Conservation (phyloP, 1,140 invertebrate genomes). For the Mycetomoellerius zeteki region DNA sequence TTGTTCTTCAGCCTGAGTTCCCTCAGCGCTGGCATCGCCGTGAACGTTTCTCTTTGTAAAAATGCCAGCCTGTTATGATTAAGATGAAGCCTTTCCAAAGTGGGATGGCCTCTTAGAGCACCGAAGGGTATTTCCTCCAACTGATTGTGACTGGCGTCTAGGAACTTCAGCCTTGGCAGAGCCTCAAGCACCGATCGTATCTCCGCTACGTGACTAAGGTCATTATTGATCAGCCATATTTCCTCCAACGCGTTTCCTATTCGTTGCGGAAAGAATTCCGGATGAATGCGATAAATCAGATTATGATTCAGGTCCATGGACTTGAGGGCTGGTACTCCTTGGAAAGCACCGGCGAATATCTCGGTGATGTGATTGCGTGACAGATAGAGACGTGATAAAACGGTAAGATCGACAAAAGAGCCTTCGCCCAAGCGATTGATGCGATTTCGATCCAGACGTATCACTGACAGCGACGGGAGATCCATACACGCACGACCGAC, state of each 20-base stretch:
- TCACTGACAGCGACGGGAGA: slow-evolving; percentile 90
- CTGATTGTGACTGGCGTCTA: slow-evolving; percentile 93
- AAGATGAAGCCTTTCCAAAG: slow-evolving; percentile 92
- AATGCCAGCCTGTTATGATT: slow-evolving; percentile 92
- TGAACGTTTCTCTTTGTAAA: slow-evolving; percentile 92
- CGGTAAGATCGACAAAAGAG: slow-evolving; percentile 93
- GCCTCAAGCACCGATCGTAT: slow-evolving; percentile 91
- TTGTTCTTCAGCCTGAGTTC: slow-evolving; percentile 94
- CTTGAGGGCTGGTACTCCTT: slow-evolving; percentile 91
- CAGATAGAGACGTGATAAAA: slow-evolving; percentile 90
- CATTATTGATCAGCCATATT: slow-evolving; percentile 91
- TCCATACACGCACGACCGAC: slow-evolving; percentile 92
- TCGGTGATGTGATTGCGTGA: slow-evolving; percentile 92
- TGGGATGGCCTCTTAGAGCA: slow-evolving; percentile 91
- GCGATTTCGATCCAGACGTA: slow-evolving; percentile 91
- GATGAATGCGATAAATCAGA: slow-evolving; percentile 92
- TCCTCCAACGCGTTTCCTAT: slow-evolving; percentile 92
- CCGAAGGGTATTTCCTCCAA: slow-evolving; percentile 92
- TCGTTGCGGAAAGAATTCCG: slow-evolving; percentile 92
- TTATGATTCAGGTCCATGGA: slow-evolving; percentile 93
- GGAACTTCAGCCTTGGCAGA: slow-evolving; percentile 91
- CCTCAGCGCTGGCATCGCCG: slow-evolving; percentile 93
- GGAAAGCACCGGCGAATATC: slow-evolving; percentile 92
- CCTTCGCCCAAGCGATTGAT: slow-evolving; percentile 91
- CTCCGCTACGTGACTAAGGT: slow-evolving; percentile 91